Conservation (phyloP, 2,888 invertebrate genomes). For the Sarcophaga subvicina region DNA sequence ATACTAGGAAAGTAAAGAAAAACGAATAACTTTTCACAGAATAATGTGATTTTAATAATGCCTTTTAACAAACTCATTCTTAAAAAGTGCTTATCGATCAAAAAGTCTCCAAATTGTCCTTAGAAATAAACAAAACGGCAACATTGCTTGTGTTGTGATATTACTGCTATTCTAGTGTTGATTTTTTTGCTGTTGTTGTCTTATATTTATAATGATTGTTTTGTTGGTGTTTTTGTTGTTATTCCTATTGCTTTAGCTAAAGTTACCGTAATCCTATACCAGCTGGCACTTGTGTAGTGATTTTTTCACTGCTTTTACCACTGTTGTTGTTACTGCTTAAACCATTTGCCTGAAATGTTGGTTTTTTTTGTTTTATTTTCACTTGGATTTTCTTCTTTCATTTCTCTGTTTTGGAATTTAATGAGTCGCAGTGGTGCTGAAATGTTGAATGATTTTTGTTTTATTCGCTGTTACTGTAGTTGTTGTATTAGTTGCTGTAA, state of each 20-base stretch:
- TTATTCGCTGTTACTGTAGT: conserved; percentile 1
- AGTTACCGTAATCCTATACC: conserved; percentile 44
- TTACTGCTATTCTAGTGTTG: neutral
- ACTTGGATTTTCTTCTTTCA: conserved; percentile 30
- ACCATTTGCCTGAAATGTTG: conserved; percentile 21
- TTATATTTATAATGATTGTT: too few species aligned
- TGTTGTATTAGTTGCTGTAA: neutral
- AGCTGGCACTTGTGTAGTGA: conserved; percentile 43
- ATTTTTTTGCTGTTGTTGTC: conserved; percentile 3
- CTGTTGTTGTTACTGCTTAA: conserved; percentile 9
- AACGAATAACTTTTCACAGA: too few species aligned
- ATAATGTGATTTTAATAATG: too few species aligned
- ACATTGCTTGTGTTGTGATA: conserved; percentile 1
- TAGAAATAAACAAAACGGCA: too few species aligned
- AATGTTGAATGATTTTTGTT: neutral
- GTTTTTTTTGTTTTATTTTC: conserved; percentile 18
- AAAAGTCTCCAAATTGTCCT: too few species aligned
- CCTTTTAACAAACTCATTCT: too few species aligned
- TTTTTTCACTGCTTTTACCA: neutral
- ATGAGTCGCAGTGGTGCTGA: conserved; percentile 53
- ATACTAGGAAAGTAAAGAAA: too few species aligned
- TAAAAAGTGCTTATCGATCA: too few species aligned
- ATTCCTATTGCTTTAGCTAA: conserved; percentile 6
- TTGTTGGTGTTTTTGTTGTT: neutral
- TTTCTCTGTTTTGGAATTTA: conserved; percentile 34